Percentiles rank a stretch among this genome's conserved stretches.
Evolutionary conservation across 2,888 invertebrate genomes (phyloP).

Genomic region (Sthenelais limicola): DNA sequence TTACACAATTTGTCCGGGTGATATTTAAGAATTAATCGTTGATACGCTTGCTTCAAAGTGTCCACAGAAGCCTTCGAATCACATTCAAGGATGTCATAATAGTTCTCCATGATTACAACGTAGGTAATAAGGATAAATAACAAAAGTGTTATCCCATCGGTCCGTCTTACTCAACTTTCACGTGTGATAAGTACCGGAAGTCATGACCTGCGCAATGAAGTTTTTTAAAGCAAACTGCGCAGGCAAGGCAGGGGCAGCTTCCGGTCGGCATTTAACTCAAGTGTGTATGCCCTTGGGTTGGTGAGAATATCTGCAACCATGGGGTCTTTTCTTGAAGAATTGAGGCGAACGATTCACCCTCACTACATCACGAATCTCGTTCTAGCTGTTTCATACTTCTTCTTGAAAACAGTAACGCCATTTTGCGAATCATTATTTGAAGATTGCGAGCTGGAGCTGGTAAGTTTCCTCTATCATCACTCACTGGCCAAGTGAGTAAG

Average conservation of each 20-base stretch:
- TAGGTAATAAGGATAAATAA: background rate
- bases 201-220: background rate
- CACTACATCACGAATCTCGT: slow-evolving; percentile 62
- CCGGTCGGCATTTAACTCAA: no score
- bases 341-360: slow-evolving; percentile 53
- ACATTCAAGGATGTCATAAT: slow-evolving; percentile 55
- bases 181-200: background rate
- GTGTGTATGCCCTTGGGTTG: slow-evolving; percentile 26
- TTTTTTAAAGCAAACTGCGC: background rate
- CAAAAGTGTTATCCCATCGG: background rate
- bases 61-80: slow-evolving; percentile 48
- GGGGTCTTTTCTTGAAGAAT: slow-evolving; percentile 38
- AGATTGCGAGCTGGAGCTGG: slow-evolving; percentile 65
- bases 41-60: slow-evolving; percentile 55
- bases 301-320: no score
- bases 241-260: no score
- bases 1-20: slow-evolving; percentile 57
- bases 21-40: slow-evolving; percentile 53
- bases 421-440: slow-evolving; percentile 59
- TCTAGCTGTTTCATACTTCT: slow-evolving; percentile 56
- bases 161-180: background rate
- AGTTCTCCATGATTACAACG: slow-evolving; percentile 57
- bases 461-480: slow-evolving; percentile 50
- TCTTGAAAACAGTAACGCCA: slow-evolving; percentile 58
- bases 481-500: no score